phyloP scores from a whole-genome alignment of 2,113 vertebrate genomes.

The Aegithalos caudatus region DNA sequence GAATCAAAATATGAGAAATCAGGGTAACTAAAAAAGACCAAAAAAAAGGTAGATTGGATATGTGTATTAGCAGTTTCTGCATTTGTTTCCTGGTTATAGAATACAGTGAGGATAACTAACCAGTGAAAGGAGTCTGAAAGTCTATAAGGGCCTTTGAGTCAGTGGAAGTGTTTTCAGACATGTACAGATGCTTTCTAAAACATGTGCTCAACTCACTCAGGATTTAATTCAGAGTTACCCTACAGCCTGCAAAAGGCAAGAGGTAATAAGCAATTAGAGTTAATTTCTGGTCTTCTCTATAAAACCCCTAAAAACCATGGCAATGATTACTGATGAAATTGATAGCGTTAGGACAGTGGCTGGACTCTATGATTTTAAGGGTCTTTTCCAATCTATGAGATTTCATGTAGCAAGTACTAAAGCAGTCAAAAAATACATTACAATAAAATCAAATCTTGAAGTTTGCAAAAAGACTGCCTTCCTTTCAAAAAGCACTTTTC shows the following conservation, averaged over 20 bases:
- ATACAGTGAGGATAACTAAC: neutral
- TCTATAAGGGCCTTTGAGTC: neutral
- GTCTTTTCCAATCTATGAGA: neutral
- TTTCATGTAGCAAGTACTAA: neutral
- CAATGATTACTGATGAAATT: neutral
- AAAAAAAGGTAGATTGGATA: neutral
- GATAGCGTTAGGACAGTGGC: neutral
- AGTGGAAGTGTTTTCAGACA: neutral
- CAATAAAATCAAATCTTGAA: neutral
- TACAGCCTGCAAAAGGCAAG: neutral
- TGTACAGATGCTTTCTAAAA: rapidly evolving
- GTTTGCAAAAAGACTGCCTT: neutral
- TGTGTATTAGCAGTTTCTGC: neutral
- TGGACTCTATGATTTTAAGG: neutral
- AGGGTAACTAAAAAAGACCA: neutral
- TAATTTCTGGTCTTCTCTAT: neutral
- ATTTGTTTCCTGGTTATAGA: neutral
- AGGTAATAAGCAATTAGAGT: neutral
- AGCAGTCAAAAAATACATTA: neutral
- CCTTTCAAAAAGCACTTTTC: neutral
- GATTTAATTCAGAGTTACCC: neutral
- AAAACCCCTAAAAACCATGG: neutral
- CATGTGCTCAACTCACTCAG: neutral
- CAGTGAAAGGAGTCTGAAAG: neutral
- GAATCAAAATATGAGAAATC: neutral